phyloP scores from a whole-genome alignment of 1,140 invertebrate species.

The Maniola jurtina region DNA sequence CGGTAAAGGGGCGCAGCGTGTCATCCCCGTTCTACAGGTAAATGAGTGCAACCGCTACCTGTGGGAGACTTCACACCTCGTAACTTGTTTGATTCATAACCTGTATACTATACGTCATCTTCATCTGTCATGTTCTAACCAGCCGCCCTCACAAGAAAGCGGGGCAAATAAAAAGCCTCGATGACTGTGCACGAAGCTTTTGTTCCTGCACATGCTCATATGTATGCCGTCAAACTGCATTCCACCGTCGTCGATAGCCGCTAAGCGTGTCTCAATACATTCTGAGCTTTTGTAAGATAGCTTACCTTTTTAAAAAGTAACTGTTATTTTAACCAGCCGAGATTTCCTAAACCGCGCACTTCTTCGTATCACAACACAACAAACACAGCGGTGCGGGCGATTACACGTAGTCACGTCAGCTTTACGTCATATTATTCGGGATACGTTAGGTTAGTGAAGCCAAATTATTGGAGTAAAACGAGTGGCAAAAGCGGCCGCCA shows the following conservation, averaged over 20 bases:
- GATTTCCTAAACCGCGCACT: slow-evolving; percentile 51
- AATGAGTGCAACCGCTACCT: slow-evolving; percentile 61
- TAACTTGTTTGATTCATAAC: slow-evolving; percentile 47
- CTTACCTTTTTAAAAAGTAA: slow-evolving; percentile 75
- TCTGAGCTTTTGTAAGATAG: slow-evolving; percentile 68
- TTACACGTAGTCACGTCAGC: slow-evolving; percentile 44
- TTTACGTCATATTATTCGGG: slow-evolving; percentile 65
- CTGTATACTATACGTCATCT: slow-evolving; percentile 35
- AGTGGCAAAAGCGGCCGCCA: slow-evolving; percentile 50
- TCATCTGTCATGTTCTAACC: slow-evolving; percentile 37
- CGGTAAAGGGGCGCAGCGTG: slow-evolving; percentile 52
- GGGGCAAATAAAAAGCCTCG: slow-evolving; percentile 53
- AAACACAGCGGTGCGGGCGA: slow-evolving; percentile 47
- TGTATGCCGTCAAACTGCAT: slow-evolving; percentile 76
- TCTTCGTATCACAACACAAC: slow-evolving; percentile 53
- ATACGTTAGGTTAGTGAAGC: slow-evolving; percentile 52
- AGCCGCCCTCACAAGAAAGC: slow-evolving; percentile 52
- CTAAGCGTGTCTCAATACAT: slow-evolving; percentile 67
- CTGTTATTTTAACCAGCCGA: slow-evolving; percentile 60
- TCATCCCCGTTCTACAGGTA: slow-evolving; percentile 57
- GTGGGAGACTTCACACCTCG: slow-evolving; percentile 46
- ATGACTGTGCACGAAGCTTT: slow-evolving; percentile 74
- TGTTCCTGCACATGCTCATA: slow-evolving; percentile 70
- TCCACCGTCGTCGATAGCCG: slow-evolving; percentile 70
- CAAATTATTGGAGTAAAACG: slow-evolving; percentile 60